phyloP scores from a whole-genome alignment of 2,113 vertebrate genomes.

The Rhinogobius similis region DNA sequence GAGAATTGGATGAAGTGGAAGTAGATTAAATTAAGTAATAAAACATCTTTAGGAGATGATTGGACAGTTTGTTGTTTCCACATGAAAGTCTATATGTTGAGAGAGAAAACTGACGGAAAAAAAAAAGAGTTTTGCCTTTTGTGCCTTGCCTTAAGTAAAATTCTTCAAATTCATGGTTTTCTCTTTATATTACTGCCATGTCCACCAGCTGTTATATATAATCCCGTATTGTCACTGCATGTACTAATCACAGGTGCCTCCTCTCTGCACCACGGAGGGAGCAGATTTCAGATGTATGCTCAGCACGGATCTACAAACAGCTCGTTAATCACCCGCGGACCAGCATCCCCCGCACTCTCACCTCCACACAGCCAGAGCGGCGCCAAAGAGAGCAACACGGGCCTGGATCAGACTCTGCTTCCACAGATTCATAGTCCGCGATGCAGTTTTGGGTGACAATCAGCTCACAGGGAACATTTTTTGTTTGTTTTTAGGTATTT shows the following conservation, averaged over 20 bases:
- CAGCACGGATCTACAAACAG: constrained; percentile 27
- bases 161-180: no score
- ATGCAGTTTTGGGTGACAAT: constrained; percentile 14
- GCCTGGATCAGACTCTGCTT: constrained; percentile 25
- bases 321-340: constrained; percentile 37
- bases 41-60: no score
- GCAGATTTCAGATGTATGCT: constrained; percentile 15
- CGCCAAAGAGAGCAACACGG: constrained; percentile 28
- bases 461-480: no score
- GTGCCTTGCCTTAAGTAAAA: no score
- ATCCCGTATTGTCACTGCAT: background rate
- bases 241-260: background rate
- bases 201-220: background rate
- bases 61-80: no score
- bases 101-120: no score
- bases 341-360: constrained; percentile 17
- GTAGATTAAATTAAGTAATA: no score
- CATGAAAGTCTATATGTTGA: no score
- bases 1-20: no score
- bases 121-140: no score
- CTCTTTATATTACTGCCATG: background rate
- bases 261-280: background rate
- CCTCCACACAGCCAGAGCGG: constrained; percentile 18
- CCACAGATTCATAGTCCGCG: constrained; percentile 24
- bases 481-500: no score